A percentile compares a stretch with the other conserved stretches of the same genome.
These are phyloP conservation scores for Dinocampus coccinellae DNA, from an alignment of 2,888 invertebrate species.

Conservation along the genomic window DNA sequence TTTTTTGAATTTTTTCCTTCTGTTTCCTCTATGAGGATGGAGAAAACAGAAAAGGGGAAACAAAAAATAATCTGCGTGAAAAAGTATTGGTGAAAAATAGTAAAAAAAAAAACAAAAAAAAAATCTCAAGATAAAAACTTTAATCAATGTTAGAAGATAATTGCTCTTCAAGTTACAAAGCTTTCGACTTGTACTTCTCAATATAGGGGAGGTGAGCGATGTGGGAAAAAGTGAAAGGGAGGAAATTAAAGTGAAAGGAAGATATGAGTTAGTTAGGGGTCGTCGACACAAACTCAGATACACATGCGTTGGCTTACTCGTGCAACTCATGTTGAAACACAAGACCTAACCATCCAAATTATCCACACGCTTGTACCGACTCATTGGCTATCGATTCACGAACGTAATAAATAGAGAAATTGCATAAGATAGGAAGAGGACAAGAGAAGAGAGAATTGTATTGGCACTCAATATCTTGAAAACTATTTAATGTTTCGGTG, in stretches of 20 bases:
- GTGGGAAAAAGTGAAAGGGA: too few relatives aligned
- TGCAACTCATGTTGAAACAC: background rate
- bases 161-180: background rate
- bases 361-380: background rate
- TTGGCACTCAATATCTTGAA: constrained; percentile 13
- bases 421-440: too few relatives aligned
- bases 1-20: too few relatives aligned
- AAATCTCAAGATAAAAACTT: background rate
- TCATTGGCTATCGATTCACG: constrained; percentile 13
- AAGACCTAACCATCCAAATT: constrained; percentile 4
- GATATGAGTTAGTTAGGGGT: background rate
- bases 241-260: too few relatives aligned
- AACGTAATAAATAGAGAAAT: background rate
- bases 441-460: background rate
- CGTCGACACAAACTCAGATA: constrained; percentile 3
- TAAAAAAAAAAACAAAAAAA: background rate
- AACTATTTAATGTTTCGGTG: background rate
- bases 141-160: background rate
- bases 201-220: background rate
- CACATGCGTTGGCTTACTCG: background rate
- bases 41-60: too few relatives aligned
- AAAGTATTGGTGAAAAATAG: background rate
- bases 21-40: too few relatives aligned
- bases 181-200: background rate
- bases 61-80: too few relatives aligned